Conservation (phyloP, 2,113 vertebrate genomes). For the Dicerorhinus sumatrensis region DNA sequence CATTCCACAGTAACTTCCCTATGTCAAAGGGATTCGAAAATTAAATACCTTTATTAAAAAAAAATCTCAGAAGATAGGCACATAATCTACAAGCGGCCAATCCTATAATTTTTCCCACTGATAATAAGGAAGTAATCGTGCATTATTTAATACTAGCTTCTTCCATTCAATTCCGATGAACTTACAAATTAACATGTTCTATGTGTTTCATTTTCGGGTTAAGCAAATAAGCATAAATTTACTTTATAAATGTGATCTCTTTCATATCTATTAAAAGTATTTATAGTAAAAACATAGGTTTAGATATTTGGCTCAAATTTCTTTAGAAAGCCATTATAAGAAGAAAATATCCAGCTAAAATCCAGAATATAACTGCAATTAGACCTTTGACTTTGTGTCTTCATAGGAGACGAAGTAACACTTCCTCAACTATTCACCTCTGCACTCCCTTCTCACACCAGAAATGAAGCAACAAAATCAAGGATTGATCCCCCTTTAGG, state of each 20-base stretch:
- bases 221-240: slow-evolving; percentile 31
- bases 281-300: slow-evolving; percentile 29
- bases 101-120: not conserved
- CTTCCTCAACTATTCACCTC: not conserved
- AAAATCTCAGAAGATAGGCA: not conserved
- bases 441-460: not conserved
- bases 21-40: not conserved
- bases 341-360: slow-evolving; percentile 37
- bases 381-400: not conserved
- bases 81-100: not conserved
- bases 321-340: not conserved
- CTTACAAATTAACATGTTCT: not conserved
- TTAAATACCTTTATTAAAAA: not conserved
- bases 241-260: not conserved
- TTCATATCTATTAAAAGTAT: slow-evolving; percentile 46
- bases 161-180: not conserved
- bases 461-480: not conserved
- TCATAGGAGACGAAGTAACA: not conserved
- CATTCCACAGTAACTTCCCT: not conserved
- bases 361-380: not conserved
- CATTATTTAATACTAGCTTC: not conserved
- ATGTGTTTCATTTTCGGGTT: slow-evolving; percentile 6
- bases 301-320: slow-evolving; percentile 17
- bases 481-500: not conserved
- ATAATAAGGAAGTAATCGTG: not conserved